These are phyloP conservation scores for Nomada ruficornis DNA, from an alignment of 2,888 invertebrate species.

Conservation along the genomic window DNA sequence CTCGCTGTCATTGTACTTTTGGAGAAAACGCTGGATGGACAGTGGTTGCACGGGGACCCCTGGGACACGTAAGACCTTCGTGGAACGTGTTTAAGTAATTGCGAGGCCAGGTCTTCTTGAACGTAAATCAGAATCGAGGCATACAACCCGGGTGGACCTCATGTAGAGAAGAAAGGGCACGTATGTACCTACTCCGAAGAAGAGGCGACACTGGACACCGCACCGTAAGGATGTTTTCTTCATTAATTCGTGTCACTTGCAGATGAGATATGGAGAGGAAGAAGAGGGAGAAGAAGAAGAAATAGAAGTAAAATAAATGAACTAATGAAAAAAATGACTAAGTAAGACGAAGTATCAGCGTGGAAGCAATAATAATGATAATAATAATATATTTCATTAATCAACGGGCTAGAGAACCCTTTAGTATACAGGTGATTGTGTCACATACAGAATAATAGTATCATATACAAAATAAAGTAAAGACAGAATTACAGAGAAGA, in stretches of 20 bases:
- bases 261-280: neutral
- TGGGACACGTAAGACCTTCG: constrained; percentile 14
- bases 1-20: constrained; percentile 24
- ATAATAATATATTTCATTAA: too few species aligned
- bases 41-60: constrained; percentile 9
- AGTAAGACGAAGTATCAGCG: too few species aligned
- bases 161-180: neutral
- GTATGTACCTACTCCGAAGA: too few species aligned
- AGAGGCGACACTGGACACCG: neutral
- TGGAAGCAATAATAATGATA: too few species aligned
- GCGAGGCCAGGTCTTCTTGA: constrained; percentile 1
- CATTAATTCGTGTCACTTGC: neutral
- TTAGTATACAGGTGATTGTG: too few species aligned
- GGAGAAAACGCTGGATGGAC: constrained; percentile 13
- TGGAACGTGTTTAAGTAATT: constrained; percentile 24
- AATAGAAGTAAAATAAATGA: neutral
- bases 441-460: too few species aligned
- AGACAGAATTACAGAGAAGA: too few species aligned
- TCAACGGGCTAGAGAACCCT: too few species aligned
- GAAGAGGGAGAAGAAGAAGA: neutral
- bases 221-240: neutral
- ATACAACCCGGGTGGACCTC: neutral
- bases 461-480: too few species aligned
- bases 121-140: constrained; percentile 16
- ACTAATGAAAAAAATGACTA: too few species aligned